Base-by-base conservation (phyloP, 2,888 invertebrate genomes). In the Seira sanloemensis region DNA sequence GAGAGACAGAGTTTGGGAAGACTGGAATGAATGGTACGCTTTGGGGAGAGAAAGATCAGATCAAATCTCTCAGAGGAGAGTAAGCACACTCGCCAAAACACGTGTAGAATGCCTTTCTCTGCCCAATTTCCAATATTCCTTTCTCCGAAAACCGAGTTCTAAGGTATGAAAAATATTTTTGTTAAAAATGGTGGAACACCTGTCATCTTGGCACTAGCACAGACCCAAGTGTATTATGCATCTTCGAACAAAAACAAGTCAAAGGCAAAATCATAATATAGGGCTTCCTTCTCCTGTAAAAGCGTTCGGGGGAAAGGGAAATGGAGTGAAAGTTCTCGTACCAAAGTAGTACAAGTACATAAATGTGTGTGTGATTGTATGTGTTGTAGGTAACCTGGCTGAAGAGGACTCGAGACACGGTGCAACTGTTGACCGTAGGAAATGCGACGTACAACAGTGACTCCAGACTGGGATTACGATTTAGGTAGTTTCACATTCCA, bases 341-440 rank as follows among this genome's bases (percentile, higher is more conserved):
- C n/a, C n/a, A n/a, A n/a, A n/a, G n/a, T n/a, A n/a, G n/a, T n/a
- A n/a, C n/a, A n/a, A n/a, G n/a, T n/a, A n/a, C n/a, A n/a, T n/a
- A n/a, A n/a, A n/a, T n/a, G n/a, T n/a, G n/a, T n/a, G n/a, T n/a
- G n/a, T n/a, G n/a, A n/a, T n/a, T n/a, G n/a, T n/a, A n/a, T n/a
- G n/a, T n/a, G n/a, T n/a, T n/a, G n/a, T 91, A 94, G 94, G 94
- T 94, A 86, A 93, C 93, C 79, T 94, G 94, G 94, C 90, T 93
- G 69, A 93, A 93, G 88, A 92, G 93, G 86, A 92, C 92, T 90
- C 91, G 92, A 78, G 93, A 93, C 86, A 93, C 92, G 27, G 92
- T 94, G 89, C 93, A 93, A 88, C 91, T 94, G 87, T 91, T 94
- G 80, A 93, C 94, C 2, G 93, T 94, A 12, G 93, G 93, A 46